Evolutionary conservation across 2,797 vertebrate species (phyloP).

Genomic region (Thunnus albacares): DNA sequence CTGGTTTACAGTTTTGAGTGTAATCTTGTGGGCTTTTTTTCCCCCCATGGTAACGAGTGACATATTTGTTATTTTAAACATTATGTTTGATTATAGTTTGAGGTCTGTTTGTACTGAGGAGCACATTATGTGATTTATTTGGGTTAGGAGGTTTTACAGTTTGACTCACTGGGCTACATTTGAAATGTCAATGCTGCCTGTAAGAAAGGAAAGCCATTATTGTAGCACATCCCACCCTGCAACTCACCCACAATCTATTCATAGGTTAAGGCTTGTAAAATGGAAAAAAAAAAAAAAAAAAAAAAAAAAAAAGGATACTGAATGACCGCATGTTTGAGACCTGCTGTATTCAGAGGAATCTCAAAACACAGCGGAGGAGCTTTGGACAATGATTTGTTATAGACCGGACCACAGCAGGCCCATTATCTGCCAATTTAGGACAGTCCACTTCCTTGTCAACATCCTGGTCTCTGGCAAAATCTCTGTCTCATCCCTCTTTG

Average conservation of each 20-base stretch:
- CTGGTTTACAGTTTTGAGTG: not conserved
- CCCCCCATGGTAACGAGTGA: not conserved
- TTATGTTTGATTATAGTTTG: constrained; percentile 23
- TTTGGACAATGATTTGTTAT: constrained; percentile 56
- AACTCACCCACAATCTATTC: constrained; percentile 52
- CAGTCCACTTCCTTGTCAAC: constrained; percentile 77
- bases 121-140: constrained; percentile 43
- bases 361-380: constrained; percentile 40
- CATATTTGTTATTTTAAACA: constrained; percentile 33
- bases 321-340: constrained; percentile 51
- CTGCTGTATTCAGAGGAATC: constrained; percentile 39
- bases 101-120: constrained; percentile 45
- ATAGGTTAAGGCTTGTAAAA: constrained; percentile 40
- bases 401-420: constrained; percentile 51
- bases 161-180: constrained; percentile 47
- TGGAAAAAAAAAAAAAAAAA: constrained; percentile 7
- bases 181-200: constrained; percentile 53
- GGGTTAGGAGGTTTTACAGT: constrained; percentile 50
- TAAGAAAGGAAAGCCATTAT: constrained; percentile 35
- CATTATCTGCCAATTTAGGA: constrained; percentile 73
- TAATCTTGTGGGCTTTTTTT: constrained; percentile 6
- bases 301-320: constrained; percentile 9
- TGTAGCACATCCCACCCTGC: constrained; percentile 48
- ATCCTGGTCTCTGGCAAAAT: constrained; percentile 72
- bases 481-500: constrained; percentile 70